These are phyloP conservation scores for Poeciliopsis retropinna DNA, from an alignment of 2,113 vertebrate species.

Conservation along the genomic window DNA sequence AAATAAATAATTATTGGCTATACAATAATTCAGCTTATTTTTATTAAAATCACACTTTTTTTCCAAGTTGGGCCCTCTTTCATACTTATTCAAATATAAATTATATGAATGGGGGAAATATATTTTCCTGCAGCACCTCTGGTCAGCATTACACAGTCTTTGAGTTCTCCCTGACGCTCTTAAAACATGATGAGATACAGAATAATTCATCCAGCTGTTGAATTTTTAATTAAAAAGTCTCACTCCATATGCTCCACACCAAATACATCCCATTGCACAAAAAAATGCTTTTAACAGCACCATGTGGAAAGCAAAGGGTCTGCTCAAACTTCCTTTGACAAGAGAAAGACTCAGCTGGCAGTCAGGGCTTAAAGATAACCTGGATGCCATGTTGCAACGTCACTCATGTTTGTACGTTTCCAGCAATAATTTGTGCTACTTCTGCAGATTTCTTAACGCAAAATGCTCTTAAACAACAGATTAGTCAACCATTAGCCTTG, in stretches of 20 bases:
- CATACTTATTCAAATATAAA: slow-evolving; percentile 7
- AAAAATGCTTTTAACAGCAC: background rate
- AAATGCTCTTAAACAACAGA: no score
- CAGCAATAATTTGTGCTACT: no score
- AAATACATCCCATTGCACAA: slow-evolving; percentile 30
- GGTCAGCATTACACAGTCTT: slow-evolving; percentile 36
- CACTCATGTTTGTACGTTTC: no score
- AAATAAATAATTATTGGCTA: no score
- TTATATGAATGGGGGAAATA: background rate
- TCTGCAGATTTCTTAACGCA: no score
- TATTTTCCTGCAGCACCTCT: slow-evolving; percentile 14
- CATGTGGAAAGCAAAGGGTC: background rate
- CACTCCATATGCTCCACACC: slow-evolving; percentile 47
- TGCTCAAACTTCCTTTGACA: background rate
- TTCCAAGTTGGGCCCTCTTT: slow-evolving; percentile 7
- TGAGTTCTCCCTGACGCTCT: slow-evolving; percentile 37
- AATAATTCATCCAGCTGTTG: slow-evolving; percentile 59
- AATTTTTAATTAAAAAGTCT: slow-evolving; percentile 56
- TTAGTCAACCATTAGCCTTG: no score
- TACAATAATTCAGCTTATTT: no score
- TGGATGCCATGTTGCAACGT: no score
- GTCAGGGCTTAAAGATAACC: no score
- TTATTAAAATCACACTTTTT: background rate
- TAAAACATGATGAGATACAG: slow-evolving; percentile 44
- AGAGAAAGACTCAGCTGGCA: no score